Percentiles rank a stretch among this genome's conserved stretches.
phyloP scores from a whole-genome alignment of 1,140 invertebrate species.

The Pristionchus pacificus region DNA sequence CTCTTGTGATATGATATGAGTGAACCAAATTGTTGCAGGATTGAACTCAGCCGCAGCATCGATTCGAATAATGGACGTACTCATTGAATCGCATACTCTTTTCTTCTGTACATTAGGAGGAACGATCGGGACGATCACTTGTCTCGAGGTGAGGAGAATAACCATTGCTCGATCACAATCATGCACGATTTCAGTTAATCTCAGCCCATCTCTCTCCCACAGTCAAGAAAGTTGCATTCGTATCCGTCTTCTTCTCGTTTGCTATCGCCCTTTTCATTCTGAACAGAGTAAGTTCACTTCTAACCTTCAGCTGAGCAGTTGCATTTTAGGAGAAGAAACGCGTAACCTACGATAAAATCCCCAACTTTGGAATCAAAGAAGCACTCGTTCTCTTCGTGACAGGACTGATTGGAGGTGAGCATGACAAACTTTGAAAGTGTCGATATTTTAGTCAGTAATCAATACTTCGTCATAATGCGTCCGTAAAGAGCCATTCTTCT shows the following conservation, averaged over 20 bases:
- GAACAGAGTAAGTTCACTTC: no score
- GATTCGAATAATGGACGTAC: conserved; percentile 46
- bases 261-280: conserved; percentile 46
- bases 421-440: no score
- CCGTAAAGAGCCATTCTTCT: no score
- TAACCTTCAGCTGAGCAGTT: conserved; percentile 9
- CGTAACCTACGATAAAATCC: conserved; percentile 44
- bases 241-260: conserved; percentile 30
- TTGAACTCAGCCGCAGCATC: conserved; percentile 45
- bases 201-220: conserved; percentile 27
- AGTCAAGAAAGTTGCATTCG: conserved; percentile 53
- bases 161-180: background rate
- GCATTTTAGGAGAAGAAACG: conserved; percentile 36
- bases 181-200: background rate
- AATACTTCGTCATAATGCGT: no score
- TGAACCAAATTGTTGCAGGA: conserved; percentile 4
- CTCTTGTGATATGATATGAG: background rate
- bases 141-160: conserved; percentile 22
- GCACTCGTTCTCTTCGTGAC: conserved; percentile 40
- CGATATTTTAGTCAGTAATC: no score
- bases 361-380: conserved; percentile 40
- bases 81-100: conserved; percentile 44
- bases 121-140: conserved; percentile 1
- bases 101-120: conserved; percentile 45
- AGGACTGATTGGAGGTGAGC: conserved; percentile 45